Percentiles rank a stretch among this genome's conserved stretches.
Evolutionary conservation across 2,797 vertebrate genomes (phyloP).

Genomic region (Sternotherus odoratus): DNA sequence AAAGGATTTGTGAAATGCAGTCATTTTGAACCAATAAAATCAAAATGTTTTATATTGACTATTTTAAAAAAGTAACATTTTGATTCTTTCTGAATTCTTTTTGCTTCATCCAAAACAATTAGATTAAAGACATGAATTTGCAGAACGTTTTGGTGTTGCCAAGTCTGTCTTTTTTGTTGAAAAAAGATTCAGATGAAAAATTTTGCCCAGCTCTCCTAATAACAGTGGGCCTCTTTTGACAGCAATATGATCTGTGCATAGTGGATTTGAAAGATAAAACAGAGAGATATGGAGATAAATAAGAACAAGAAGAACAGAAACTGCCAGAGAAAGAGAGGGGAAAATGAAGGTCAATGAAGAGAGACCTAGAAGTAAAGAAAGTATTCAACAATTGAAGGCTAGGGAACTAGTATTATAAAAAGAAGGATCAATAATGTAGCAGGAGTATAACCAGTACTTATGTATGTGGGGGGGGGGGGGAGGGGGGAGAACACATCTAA

Average conservation of each 20-base stretch:
- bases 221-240: background rate
- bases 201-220: background rate
- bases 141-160: too few species aligned
- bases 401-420: background rate
- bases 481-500: background rate
- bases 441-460: background rate
- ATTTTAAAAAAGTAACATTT: too few species aligned
- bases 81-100: too few species aligned
- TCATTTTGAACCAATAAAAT: too few species aligned
- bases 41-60: too few species aligned
- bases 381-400: background rate
- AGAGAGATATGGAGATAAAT: background rate
- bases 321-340: background rate
- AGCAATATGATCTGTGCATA: background rate
- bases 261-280: background rate
- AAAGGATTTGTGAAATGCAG: too few species aligned
- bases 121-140: too few species aligned
- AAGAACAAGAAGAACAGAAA: background rate
- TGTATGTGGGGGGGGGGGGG: background rate
- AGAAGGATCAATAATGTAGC: background rate
- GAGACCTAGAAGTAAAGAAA: background rate
- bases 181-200: too few species aligned
- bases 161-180: too few species aligned
- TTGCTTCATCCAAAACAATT: too few species aligned
- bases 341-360: background rate